Evolutionary conservation across 2,113 vertebrate genomes (phyloP).

Genomic region (Psilopsiagon aurifrons): DNA sequence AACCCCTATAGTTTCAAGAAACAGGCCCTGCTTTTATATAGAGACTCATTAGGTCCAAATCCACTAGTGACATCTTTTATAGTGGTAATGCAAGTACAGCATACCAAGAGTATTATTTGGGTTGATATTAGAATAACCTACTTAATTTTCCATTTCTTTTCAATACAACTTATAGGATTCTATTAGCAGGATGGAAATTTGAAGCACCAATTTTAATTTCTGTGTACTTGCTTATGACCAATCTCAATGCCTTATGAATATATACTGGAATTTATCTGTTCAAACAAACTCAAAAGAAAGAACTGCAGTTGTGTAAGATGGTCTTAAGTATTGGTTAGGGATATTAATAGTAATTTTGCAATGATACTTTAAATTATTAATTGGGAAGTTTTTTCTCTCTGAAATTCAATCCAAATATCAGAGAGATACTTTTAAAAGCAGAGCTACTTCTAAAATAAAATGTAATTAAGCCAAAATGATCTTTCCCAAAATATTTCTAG

Average conservation of each 20-base stretch:
- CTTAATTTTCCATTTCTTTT: not conserved
- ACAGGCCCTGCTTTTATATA: not conserved
- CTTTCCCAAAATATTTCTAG: not conserved
- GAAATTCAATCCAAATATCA: not conserved
- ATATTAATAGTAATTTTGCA: not conserved
- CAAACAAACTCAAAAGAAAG: not conserved
- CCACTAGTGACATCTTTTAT: not conserved
- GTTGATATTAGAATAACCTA: not conserved
- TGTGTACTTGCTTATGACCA: not conserved
- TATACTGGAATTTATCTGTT: not conserved
- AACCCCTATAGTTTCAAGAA: not conserved
- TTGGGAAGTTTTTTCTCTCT: not conserved
- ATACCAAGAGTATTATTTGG: not conserved
- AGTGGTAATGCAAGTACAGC: not conserved
- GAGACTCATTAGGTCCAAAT: not conserved
- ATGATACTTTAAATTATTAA: not conserved
- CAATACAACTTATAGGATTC: not conserved
- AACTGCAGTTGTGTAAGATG: not conserved
- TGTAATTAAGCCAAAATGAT: not conserved
- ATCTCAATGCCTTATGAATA: not conserved
- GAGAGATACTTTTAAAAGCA: not conserved
- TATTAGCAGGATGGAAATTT: not conserved
- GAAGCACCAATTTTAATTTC: not conserved
- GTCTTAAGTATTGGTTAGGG: not conserved
- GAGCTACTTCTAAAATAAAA: not conserved